A percentile compares a stretch with the other conserved stretches of the same genome.
Evolutionary conservation across 2,113 vertebrate species (phyloP).

Genomic region (Acanthisitta chloris): DNA sequence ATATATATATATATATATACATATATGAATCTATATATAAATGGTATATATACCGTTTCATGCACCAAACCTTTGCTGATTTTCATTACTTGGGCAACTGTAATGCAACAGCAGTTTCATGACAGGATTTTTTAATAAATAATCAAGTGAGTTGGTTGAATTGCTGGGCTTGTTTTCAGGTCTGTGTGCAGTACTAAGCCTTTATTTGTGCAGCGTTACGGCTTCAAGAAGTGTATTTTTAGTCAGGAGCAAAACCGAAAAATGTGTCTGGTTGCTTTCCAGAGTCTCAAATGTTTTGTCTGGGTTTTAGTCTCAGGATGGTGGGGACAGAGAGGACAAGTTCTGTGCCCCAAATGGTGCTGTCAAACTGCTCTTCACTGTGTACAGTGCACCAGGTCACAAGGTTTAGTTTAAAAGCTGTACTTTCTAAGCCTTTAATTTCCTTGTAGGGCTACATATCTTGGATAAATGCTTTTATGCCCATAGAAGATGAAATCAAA

Average conservation of each 20-base stretch:
- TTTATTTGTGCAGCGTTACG: background rate
- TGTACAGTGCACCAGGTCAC: background rate
- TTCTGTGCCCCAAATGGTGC: rapidly evolving
- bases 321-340: background rate
- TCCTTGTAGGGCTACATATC: background rate
- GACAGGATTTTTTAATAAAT: background rate
- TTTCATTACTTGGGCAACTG: background rate
- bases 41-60: too few relatives aligned
- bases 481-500: conserved; percentile 19
- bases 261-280: background rate
- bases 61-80: background rate
- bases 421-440: conserved; percentile 42
- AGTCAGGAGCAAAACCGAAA: background rate
- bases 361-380: background rate
- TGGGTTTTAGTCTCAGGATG: background rate
- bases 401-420: background rate
- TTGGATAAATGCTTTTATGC: background rate
- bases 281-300: background rate
- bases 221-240: background rate
- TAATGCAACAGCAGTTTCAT: rapidly evolving
- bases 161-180: background rate
- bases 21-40: too few relatives aligned
- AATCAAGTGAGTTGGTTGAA: background rate
- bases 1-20: too few relatives aligned
- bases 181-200: background rate